Percentiles rank a stretch among this genome's conserved stretches.
Conservation (phyloP, 2,113 vertebrate species). For the Tonatia bakeri region DNA sequence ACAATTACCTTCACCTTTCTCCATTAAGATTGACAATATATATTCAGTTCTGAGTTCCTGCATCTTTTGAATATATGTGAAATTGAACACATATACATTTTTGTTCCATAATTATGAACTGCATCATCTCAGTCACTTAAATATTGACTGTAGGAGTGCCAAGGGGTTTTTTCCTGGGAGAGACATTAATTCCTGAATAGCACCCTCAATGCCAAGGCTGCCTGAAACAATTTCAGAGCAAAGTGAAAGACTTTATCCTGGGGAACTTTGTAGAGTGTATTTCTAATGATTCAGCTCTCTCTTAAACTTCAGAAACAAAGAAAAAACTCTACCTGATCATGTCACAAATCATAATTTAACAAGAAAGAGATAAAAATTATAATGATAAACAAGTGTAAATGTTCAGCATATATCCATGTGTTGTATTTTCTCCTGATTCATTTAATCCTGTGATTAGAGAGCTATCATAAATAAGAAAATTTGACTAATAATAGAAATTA, state of each 20-base stretch:
- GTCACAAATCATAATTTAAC: not conserved
- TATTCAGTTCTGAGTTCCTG: not conserved
- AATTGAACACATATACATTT: conserved; percentile 22
- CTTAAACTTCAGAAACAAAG: not conserved
- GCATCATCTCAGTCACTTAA: not conserved
- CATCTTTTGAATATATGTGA: not conserved
- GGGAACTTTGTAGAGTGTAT: not conserved
- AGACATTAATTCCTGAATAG: not conserved
- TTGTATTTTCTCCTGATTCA: not conserved
- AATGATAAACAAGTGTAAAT: not conserved
- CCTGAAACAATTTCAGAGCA: not conserved
- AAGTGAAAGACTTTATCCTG: not conserved
- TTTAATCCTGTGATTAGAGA: not conserved
- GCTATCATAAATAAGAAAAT: not conserved
- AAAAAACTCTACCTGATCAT: not conserved
- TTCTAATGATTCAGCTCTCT: not conserved
- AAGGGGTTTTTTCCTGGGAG: not conserved
- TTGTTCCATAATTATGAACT: not conserved
- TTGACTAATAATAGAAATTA: not conserved
- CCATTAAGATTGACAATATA: not conserved
- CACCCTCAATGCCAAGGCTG: not conserved
- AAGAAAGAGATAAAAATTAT: conserved; percentile 79
- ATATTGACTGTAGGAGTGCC: not conserved
- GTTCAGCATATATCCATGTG: not conserved
- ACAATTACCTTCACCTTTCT: conserved; percentile 45